Evolutionary conservation across 2,888 invertebrate genomes (phyloP), one percentile per base, ranked within the genome.

Genomic region (Nemapogon koenigi): DNA sequence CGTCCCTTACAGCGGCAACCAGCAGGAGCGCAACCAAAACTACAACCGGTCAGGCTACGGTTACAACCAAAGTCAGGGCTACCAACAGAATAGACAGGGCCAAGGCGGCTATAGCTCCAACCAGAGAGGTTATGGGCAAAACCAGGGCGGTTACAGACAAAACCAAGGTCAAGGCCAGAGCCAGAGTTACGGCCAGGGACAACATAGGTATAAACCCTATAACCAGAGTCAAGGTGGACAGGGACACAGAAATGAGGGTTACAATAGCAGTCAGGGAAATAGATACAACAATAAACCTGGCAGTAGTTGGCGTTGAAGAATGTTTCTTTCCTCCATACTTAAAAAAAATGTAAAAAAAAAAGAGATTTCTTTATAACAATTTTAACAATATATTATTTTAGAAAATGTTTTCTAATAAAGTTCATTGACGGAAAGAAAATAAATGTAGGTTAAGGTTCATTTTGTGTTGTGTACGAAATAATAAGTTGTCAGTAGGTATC

Each of bases 71-170:
- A 16, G 42, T 26, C 38, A 43, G 13, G 31, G 19, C 38, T 44
- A 47, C 30, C 42, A 44, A 37, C 50, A 52, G 30, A 47, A 50
- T 25, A 14, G 35, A 4, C 45, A 53, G 41, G 28, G 38, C 14
- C 48, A 50, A 25, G 45, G 40, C 19, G 37, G 47, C 41, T 47
- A 50, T 37, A 41, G 46, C 3, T 44, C 48, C 29, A 38, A 55
- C 45, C 54, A 55, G 25, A 39, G 48, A 4, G 41, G 37, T 3
- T 6, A 25, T 38, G 18, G 17, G 11, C 37, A 39, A 25, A 42
- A 29, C 37, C 22, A 37, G n/a, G 31, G 39, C 18, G 30, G 40
- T 2, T 46, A 46, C 36, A 41, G 44, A 36, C 50, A 38, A 46
- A 37, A 41, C 16, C 46, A 45, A 27, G 37, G 41, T 18, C 19